Percentiles rank a stretch among this genome's conserved stretches.
Evolutionary conservation across 2,888 invertebrate species (phyloP).

Genomic region (Steinernema hermaphroditum): DNA sequence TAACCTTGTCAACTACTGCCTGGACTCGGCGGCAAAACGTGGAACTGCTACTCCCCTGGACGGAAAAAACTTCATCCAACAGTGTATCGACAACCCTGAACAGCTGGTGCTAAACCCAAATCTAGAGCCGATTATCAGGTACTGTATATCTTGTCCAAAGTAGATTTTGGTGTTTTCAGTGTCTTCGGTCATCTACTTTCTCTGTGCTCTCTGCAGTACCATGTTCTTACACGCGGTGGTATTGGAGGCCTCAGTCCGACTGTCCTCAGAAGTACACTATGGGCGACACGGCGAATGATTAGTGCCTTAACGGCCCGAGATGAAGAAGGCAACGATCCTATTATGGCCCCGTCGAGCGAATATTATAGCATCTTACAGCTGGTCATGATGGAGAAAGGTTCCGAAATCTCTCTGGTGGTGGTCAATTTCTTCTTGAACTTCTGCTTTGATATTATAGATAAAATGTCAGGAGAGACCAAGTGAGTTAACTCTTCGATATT

Average conservation of each 20-base stretch:
- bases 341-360: not conserved
- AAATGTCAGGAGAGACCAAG: slow-evolving; percentile 52
- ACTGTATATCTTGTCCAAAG: not conserved
- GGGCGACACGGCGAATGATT: not conserved
- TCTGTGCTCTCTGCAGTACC: not conserved
- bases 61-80: not conserved
- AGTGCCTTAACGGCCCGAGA: not conserved
- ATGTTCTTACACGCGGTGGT: not conserved
- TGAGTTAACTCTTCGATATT: no score
- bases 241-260: not conserved
- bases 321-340: not conserved
- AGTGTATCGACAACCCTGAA: slow-evolving; percentile 1
- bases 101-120: not conserved
- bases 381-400: not conserved
- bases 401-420: slow-evolving; percentile 29
- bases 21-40: not conserved
- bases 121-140: not conserved
- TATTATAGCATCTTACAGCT: not conserved
- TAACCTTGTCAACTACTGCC: not conserved
- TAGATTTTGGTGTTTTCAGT: not conserved
- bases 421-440: slow-evolving; percentile 69
- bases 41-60: not conserved
- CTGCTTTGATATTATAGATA: slow-evolving; percentile 70
- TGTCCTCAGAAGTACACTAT: not conserved
- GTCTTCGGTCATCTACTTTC: not conserved